phyloP scores from a whole-genome alignment of 2,888 invertebrate species.

The Dysmachus trigonus region DNA sequence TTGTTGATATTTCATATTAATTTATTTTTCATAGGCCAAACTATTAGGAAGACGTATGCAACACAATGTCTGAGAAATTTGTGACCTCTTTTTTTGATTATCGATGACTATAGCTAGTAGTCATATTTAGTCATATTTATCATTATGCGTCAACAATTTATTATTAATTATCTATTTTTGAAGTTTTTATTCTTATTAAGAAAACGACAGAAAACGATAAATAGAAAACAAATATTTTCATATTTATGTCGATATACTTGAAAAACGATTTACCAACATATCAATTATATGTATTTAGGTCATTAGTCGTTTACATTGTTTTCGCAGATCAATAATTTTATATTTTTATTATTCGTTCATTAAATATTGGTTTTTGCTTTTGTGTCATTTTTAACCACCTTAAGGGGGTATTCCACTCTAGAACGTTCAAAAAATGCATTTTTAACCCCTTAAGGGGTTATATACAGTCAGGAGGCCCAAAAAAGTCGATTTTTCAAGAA shows the following conservation, averaged over 20 bases:
- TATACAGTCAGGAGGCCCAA: too few species aligned
- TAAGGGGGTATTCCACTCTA: too few species aligned
- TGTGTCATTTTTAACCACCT: too few species aligned
- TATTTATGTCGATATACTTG: not conserved
- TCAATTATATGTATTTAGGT: too few species aligned
- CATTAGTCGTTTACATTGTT: too few species aligned
- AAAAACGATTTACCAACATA: too few species aligned
- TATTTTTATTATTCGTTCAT: too few species aligned
- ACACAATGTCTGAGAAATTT: not conserved
- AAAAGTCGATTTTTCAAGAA: too few species aligned
- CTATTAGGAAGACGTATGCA: not conserved
- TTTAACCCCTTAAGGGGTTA: too few species aligned
- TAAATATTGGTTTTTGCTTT: too few species aligned
- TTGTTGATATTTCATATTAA: not conserved
- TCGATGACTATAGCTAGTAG: not conserved
- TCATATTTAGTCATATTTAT: not conserved
- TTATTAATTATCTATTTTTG: not conserved
- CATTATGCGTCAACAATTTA: not conserved
- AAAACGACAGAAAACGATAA: not conserved
- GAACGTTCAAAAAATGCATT: too few species aligned
- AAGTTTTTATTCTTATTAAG: not conserved
- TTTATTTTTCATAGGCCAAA: not conserved
- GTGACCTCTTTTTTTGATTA: slow-evolving; percentile 9
- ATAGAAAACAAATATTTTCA: not conserved
- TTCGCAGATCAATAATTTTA: too few species aligned